A percentile compares a stretch with the other conserved stretches of the same genome.
Evolutionary conservation across 2,888 invertebrate genomes (phyloP).

Genomic region (Drosophila setosimentum): DNA sequence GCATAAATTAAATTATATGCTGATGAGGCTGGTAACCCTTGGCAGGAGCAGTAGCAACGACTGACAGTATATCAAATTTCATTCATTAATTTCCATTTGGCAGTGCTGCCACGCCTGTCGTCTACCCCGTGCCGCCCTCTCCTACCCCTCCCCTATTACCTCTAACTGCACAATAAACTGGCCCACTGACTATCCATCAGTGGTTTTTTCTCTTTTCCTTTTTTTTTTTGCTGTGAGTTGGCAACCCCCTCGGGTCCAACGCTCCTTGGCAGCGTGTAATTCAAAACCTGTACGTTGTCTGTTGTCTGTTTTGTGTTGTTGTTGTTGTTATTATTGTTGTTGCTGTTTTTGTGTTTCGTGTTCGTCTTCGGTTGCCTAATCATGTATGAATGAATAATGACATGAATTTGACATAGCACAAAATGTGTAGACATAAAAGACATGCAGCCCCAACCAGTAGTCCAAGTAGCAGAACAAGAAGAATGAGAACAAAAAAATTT

Average conservation of each 20-base stretch:
- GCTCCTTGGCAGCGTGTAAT: conserved; percentile 59
- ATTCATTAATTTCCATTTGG: conserved; percentile 80
- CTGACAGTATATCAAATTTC: conserved; percentile 79
- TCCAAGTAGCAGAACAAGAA: background rate
- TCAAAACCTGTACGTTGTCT: conserved; percentile 67
- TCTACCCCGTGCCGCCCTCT: conserved; percentile 1
- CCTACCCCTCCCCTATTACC: background rate
- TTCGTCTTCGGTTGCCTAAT: conserved; percentile 63
- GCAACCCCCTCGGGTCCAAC: conserved; percentile 35
- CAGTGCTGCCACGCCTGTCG: conserved; percentile 74
- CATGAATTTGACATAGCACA: conserved; percentile 79
- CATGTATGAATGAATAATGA: conserved; percentile 83
- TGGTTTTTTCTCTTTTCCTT: background rate
- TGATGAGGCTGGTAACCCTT: conserved; percentile 40
- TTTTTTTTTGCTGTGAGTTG: conserved; percentile 1
- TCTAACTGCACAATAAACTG: conserved; percentile 9
- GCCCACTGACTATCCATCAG: conserved; percentile 48
- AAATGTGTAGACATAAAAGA: conserved; percentile 64
- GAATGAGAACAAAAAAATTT: conserved; percentile 52
- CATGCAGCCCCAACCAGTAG: conserved; percentile 42
- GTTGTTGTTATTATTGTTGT: conserved; percentile 15
- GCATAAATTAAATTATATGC: conserved; percentile 65
- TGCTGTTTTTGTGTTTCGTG: conserved; percentile 10
- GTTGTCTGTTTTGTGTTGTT: conserved; percentile 34
- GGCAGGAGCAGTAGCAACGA: conserved; percentile 24